phyloP scores from a whole-genome alignment of 2,797 vertebrate genomes.

The Poecilia wingei region DNA sequence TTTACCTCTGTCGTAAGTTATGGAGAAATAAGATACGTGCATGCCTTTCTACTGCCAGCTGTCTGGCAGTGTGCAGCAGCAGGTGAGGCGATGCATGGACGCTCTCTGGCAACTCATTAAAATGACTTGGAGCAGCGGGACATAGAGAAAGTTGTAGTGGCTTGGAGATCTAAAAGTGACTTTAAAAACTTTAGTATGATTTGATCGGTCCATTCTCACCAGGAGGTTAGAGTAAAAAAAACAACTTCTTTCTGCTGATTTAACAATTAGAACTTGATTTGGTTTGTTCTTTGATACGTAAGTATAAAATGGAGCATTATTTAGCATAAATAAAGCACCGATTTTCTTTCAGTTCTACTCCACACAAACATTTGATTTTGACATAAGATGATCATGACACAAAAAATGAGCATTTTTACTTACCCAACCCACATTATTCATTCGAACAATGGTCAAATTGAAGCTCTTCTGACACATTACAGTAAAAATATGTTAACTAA shows the following conservation, averaged over 20 bases:
- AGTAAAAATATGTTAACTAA: neutral
- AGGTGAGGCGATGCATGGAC: neutral
- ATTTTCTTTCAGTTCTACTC: neutral
- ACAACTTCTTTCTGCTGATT: neutral
- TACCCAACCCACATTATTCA: neutral
- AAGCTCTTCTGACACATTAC: neutral
- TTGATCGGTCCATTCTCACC: neutral
- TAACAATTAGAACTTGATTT: neutral
- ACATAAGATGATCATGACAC: neutral
- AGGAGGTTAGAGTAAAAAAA: neutral
- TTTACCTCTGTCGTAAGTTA: neutral
- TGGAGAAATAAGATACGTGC: neutral
- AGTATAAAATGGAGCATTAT: neutral
- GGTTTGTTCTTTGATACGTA: neutral
- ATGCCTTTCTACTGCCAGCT: neutral
- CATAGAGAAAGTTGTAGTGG: neutral
- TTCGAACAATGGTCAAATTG: neutral
- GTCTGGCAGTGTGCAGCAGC: neutral
- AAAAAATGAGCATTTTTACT: neutral
- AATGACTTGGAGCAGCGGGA: neutral
- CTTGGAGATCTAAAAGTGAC: neutral
- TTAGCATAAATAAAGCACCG: neutral
- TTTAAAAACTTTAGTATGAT: neutral
- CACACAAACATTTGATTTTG: neutral
- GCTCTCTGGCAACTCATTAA: neutral